Conservation (phyloP, 2,888 invertebrate species). For the Caenorhabditis japonica region DNA sequence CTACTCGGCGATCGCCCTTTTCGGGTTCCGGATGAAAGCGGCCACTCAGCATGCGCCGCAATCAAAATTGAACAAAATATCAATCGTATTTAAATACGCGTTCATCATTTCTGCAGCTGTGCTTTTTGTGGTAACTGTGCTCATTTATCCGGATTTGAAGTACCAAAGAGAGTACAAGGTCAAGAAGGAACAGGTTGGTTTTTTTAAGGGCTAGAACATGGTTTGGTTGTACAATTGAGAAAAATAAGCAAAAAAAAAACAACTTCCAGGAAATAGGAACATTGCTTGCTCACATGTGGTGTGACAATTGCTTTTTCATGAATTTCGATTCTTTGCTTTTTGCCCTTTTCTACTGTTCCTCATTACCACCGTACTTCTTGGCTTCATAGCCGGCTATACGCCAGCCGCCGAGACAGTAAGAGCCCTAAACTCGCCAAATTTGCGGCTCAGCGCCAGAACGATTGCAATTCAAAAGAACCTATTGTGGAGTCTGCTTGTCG, state of each 20-base stretch:
- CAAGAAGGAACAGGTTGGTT: not conserved
- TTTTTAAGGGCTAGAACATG: slow-evolving; percentile 2
- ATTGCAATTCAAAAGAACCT: slow-evolving; percentile 7
- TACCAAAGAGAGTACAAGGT: slow-evolving; percentile 10
- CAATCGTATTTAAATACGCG: too few species aligned
- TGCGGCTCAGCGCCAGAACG: not conserved
- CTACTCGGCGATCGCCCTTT: slow-evolving; percentile 6
- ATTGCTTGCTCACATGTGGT: slow-evolving; percentile 17
- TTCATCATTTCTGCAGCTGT: too few species aligned
- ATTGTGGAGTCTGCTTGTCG: slow-evolving; percentile 5
- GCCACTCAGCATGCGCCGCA: slow-evolving; percentile 1
- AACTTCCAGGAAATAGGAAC: slow-evolving; percentile 3
- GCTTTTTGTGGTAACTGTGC: too few species aligned
- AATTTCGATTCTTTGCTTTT: slow-evolving; percentile 16
- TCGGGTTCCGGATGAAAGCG: slow-evolving; percentile 10
- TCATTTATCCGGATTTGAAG: slow-evolving; percentile 22
- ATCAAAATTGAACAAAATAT: too few species aligned
- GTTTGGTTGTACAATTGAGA: too few species aligned
- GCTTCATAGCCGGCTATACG: not conserved
- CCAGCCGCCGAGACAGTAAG: slow-evolving; percentile 5
- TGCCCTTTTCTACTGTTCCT: slow-evolving; percentile 1
- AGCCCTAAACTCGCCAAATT: not conserved
- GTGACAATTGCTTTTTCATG: slow-evolving; percentile 17
- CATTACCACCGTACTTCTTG: not conserved
- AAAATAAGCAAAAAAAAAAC: too few species aligned